Base-by-base conservation (phyloP, 2,113 vertebrate species). In the Brachyhypopomus occidentalis region DNA sequence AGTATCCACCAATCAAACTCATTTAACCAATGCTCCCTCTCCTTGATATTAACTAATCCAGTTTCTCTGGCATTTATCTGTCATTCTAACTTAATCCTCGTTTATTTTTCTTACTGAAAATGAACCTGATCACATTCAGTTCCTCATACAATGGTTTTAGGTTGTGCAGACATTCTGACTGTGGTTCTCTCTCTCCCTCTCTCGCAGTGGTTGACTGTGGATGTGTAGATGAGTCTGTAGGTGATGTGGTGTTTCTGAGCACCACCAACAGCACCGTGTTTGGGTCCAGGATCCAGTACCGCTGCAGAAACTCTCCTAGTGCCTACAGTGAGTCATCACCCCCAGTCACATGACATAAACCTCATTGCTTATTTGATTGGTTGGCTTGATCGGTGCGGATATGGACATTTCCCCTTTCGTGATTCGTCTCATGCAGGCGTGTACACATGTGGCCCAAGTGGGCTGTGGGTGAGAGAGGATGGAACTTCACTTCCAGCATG, bases 181-280 rank as follows among this genome's bases (percentile, higher is more conserved):
- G 84, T 41, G 20, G n/a, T 78, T 79, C 27, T 52, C 41, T 36
- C n/a, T 52, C 17, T 86, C 22, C 38, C 52, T 23, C 17, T 56
- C 84, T 89, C 62, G 81, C 89, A 98, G 97, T 93, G 93, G 94
- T 96, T 83, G 94, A 98, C 87, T 99, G 97, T 88, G 94, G 96
- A 77, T 78, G 96, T 0, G 78, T 41, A 2, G 87, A 84, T n/a
- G 90, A 95, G 38, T 89, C 92, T 59, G 90, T 93, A 0, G 96
- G 94, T 5, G 88, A 91, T 0, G 66, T 96, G 83, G 90, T 93
- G 79, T 97, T 95, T 85, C 87, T 91, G 82, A 93, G 91, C 72
- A 90, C 83, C 67, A 91, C 88, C 88, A 99, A 97, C 89, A 93
- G 93, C 79, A 99, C 97, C 0, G 89, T 90, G 2, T 96, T 95